Conservation (phyloP, 2,113 vertebrate species). For the Fulmarus glacialis region DNA sequence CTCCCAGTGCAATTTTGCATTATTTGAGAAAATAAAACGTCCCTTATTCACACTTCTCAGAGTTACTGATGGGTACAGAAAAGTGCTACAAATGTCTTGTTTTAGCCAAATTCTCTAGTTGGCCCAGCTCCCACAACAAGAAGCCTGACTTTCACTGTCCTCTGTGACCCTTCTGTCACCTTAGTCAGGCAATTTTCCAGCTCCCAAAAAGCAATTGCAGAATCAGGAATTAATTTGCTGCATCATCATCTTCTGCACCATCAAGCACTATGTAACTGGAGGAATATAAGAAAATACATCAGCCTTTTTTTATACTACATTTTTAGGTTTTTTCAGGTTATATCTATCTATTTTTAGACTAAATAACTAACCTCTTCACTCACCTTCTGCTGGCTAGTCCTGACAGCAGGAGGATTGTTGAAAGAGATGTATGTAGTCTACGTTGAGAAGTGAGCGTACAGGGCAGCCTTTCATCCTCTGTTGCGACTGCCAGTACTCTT, state of each 20-base stretch:
- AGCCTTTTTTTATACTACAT: not conserved
- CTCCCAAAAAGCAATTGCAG: not conserved
- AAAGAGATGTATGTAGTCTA: not conserved
- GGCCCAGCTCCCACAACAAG: not conserved
- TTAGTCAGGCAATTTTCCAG: not conserved
- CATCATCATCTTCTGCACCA: not conserved
- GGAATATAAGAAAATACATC: not conserved
- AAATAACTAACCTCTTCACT: not conserved
- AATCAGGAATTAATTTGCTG: constrained; percentile 14
- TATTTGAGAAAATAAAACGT: not conserved
- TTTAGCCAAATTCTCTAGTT: not conserved
- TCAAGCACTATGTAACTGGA: not conserved
- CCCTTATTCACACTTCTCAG: not conserved
- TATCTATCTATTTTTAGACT: not conserved
- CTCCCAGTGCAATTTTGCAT: not conserved
- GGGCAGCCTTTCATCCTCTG: not conserved
- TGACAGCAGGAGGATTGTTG: not conserved
- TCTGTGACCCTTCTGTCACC: not conserved
- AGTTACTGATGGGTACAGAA: not conserved
- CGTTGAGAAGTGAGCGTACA: not conserved
- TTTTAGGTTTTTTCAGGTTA: not conserved
- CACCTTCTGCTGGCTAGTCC: not conserved
- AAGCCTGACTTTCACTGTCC: not conserved
- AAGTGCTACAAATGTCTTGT: not conserved
- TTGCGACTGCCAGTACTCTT: not conserved